Conservation (phyloP, 2,113 vertebrate species). For the Carlito syrichta region DNA sequence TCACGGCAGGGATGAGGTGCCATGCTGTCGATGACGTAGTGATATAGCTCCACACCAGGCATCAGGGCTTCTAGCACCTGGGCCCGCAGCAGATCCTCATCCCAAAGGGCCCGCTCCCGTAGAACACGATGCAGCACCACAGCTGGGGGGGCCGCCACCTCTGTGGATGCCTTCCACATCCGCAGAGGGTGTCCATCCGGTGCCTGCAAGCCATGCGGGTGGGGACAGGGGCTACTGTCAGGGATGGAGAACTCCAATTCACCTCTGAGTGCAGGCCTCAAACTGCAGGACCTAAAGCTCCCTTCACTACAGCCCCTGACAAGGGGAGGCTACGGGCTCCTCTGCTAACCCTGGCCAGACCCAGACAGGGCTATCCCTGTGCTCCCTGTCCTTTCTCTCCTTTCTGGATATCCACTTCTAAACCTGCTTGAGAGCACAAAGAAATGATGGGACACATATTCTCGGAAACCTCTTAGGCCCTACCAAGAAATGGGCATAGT, state of each 20-base stretch:
- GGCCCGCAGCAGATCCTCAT: conserved; percentile 89
- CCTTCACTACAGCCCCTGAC: background rate
- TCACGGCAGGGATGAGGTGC: conserved; percentile 88
- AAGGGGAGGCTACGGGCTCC: background rate
- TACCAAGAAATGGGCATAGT: background rate
- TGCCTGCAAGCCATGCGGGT: conserved; percentile 70
- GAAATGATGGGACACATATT: background rate
- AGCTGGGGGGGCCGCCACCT: conserved; percentile 84
- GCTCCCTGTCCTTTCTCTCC: background rate
- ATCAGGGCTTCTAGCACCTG: conserved; percentile 86
- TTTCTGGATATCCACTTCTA: background rate
- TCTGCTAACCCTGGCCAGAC: background rate
- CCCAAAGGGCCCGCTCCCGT: conserved; percentile 90
- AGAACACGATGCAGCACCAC: conserved; percentile 87
- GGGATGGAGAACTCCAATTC: background rate
- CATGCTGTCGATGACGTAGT: conserved; percentile 90
- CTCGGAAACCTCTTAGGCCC: background rate
- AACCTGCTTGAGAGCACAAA: background rate
- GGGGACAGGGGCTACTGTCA: background rate
- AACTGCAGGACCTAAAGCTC: background rate
- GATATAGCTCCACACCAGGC: conserved; percentile 87
- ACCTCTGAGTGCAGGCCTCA: background rate
- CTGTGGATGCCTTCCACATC: conserved; percentile 87
- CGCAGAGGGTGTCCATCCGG: conserved; percentile 86
- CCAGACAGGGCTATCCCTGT: background rate